phyloP scores from a whole-genome alignment of 2,113 vertebrate species.

The Nibea albiflora region DNA sequence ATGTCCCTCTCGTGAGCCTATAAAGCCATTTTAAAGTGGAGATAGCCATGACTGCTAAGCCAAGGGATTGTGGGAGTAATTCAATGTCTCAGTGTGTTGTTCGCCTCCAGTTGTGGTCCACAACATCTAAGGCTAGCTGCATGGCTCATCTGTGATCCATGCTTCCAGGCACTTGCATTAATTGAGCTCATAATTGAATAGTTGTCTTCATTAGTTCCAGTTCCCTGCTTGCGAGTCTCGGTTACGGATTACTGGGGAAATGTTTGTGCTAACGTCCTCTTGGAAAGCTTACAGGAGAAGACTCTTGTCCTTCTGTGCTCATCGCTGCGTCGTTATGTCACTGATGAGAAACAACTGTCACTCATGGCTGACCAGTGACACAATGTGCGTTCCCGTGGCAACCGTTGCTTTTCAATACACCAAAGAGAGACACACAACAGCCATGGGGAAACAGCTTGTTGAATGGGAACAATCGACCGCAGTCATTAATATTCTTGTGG shows the following conservation, averaged over 20 bases:
- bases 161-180: slow-evolving; percentile 83
- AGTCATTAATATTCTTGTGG: slow-evolving; percentile 69
- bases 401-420: slow-evolving; percentile 57
- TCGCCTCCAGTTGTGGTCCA: slow-evolving; percentile 74
- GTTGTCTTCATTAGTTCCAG: slow-evolving; percentile 88
- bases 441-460: slow-evolving; percentile 25
- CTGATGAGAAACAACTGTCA: slow-evolving; percentile 52
- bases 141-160: slow-evolving; percentile 74
- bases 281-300: slow-evolving; percentile 40
- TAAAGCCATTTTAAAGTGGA: slow-evolving; percentile 68
- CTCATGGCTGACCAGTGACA: slow-evolving; percentile 62
- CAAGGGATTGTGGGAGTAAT: slow-evolving; percentile 66
- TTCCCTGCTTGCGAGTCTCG: slow-evolving; percentile 76
- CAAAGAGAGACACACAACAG: slow-evolving; percentile 47
- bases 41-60: slow-evolving; percentile 71
- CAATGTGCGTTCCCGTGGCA: slow-evolving; percentile 54
- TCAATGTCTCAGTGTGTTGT: slow-evolving; percentile 52
- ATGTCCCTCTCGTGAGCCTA: slow-evolving; percentile 61
- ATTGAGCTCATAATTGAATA: slow-evolving; percentile 88
- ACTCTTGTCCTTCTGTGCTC: slow-evolving; percentile 19
- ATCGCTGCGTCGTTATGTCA: slow-evolving; percentile 34
- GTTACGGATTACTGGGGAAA: slow-evolving; percentile 78
- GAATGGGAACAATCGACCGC: slow-evolving; percentile 59
- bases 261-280: slow-evolving; percentile 69
- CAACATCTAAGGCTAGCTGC: slow-evolving; percentile 70